phyloP scores from a whole-genome alignment of 2,888 invertebrate species.

The Phoenoteleia sp. region DNA sequence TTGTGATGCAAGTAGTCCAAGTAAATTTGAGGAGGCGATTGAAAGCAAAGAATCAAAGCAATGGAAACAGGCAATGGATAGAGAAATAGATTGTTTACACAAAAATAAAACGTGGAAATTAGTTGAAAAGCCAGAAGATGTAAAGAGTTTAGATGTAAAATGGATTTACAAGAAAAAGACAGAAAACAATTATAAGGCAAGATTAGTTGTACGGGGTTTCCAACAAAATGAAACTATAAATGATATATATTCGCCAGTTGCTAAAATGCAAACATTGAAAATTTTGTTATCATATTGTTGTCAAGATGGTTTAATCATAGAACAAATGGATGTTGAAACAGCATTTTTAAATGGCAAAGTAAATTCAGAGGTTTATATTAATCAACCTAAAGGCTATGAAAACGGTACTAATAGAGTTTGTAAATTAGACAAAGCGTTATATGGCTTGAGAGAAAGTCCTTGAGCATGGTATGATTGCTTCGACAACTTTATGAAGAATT shows the following conservation, averaged over 20 bases:
- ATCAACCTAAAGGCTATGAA: constrained; percentile 59
- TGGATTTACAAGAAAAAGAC: not conserved
- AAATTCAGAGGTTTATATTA: constrained; percentile 49
- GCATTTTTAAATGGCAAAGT: constrained; percentile 64
- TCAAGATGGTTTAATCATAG: not conserved
- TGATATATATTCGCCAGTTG: constrained; percentile 2
- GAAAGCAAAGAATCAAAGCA: not conserved
- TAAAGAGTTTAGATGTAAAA: not conserved
- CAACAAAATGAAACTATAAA: not conserved
- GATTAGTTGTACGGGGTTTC: not conserved
- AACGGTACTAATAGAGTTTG: constrained; percentile 45
- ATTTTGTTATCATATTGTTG: not conserved
- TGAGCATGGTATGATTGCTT: constrained; percentile 73
- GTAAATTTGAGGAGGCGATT: constrained; percentile 29
- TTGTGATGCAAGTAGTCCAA: constrained; percentile 14
- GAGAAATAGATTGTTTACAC: constrained; percentile 29
- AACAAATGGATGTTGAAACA: constrained; percentile 53
- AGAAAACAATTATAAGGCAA: not conserved
- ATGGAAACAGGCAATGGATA: constrained; percentile 34
- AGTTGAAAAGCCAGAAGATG: not conserved
- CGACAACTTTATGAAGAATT: constrained; percentile 52
- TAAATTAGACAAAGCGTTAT: constrained; percentile 68
- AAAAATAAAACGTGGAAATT: constrained; percentile 25
- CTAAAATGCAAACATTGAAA: not conserved
- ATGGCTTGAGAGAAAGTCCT: constrained; percentile 72